Percentiles rank a stretch among this genome's conserved stretches.
These are phyloP conservation scores for Puntigrus tetrazona DNA, from an alignment of 2,113 vertebrate species.

Conservation along the genomic window DNA sequence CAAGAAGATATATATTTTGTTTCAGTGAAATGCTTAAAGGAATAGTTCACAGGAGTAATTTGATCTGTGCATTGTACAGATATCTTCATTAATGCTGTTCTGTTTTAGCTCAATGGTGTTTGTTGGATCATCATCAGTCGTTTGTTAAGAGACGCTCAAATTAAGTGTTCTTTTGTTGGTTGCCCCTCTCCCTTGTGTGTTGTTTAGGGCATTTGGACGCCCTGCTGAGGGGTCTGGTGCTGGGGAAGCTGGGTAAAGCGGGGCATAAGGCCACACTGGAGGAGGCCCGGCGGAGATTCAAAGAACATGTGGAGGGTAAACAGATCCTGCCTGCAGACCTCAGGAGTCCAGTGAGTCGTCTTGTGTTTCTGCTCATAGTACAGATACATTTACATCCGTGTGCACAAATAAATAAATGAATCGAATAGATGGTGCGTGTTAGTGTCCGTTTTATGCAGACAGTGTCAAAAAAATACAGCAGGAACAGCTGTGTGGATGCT, in stretches of 20 bases:
- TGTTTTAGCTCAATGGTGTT: background rate
- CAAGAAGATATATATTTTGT: too few species aligned
- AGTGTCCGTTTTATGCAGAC: too few species aligned
- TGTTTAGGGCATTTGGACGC: constrained; percentile 89
- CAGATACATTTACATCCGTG: constrained; percentile 3
- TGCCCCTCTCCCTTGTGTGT: background rate
- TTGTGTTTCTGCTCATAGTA: background rate
- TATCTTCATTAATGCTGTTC: background rate
- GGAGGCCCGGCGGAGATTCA: constrained; percentile 93
- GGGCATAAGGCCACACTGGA: constrained; percentile 94
- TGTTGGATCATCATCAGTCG: background rate
- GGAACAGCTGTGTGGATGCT: too few species aligned
- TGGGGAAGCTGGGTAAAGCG: constrained; percentile 94
- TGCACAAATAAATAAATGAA: too few species aligned
- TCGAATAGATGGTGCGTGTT: too few species aligned
- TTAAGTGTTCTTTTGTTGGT: background rate
- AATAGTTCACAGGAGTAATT: too few species aligned
- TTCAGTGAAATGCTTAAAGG: background rate
- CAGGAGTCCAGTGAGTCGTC: constrained; percentile 86
- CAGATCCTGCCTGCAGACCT: constrained; percentile 89
- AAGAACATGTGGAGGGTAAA: constrained; percentile 93
- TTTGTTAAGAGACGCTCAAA: background rate
- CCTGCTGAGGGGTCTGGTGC: constrained; percentile 87
- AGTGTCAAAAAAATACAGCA: too few species aligned
- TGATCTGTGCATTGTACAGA: too few species aligned